Conservation (phyloP, 2,888 invertebrate genomes). For the Macrosiphum euphorbiae region DNA sequence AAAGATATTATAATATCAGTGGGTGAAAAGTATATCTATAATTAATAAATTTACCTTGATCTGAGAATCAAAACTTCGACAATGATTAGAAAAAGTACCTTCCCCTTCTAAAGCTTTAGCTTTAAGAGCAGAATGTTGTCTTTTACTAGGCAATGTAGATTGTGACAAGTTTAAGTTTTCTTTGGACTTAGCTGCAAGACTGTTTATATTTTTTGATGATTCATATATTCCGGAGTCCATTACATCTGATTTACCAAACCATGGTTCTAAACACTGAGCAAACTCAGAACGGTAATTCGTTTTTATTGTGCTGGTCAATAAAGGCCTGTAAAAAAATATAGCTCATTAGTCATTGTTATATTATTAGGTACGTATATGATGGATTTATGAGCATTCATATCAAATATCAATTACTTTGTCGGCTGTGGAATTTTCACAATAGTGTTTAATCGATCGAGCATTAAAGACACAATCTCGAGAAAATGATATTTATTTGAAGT, state of each 20-base stretch:
- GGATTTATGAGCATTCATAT: neutral
- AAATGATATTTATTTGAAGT: constrained; percentile 83
- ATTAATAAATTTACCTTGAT: constrained; percentile 68
- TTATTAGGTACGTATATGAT: neutral
- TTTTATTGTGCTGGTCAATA: constrained; percentile 82
- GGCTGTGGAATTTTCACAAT: constrained; percentile 78
- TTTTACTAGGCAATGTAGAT: constrained; percentile 67
- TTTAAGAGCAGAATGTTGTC: constrained; percentile 69
- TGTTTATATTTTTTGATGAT: constrained; percentile 42
- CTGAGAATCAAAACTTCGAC: constrained; percentile 71
- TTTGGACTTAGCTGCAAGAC: constrained; percentile 58
- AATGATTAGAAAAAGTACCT: constrained; percentile 77
- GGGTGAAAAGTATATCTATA: neutral
- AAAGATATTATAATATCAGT: neutral
- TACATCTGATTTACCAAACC: constrained; percentile 72
- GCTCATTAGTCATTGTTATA: neutral
- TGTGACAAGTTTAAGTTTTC: constrained; percentile 64
- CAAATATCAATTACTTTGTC: constrained; percentile 71
- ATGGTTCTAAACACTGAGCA: constrained; percentile 76
- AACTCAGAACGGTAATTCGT: constrained; percentile 77
- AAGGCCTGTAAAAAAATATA: constrained; percentile 74
- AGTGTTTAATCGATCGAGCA: constrained; percentile 77
- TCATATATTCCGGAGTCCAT: constrained; percentile 45
- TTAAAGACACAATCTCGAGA: constrained; percentile 78
- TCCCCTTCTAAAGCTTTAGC: constrained; percentile 73